phyloP scores from a whole-genome alignment of 2,113 vertebrate species.

The Tamias sibiricus region DNA sequence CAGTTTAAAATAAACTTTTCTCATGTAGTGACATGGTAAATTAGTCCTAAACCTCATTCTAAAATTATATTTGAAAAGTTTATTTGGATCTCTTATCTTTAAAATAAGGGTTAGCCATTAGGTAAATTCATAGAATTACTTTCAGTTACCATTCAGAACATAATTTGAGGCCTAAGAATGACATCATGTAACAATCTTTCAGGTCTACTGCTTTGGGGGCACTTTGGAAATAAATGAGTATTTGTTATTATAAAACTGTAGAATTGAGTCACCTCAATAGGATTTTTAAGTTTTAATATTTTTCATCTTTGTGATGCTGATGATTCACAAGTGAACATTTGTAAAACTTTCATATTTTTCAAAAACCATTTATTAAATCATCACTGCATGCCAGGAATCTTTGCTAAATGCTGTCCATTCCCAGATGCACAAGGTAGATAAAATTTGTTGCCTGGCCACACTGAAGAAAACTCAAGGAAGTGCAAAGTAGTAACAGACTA shows the following conservation, averaged over 20 bases:
- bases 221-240: background rate
- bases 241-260: background rate
- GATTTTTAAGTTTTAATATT: background rate
- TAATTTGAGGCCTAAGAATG: background rate
- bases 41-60: background rate
- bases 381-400: background rate
- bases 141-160: background rate
- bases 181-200: background rate
- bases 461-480: background rate
- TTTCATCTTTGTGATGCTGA: background rate
- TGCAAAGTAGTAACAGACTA: background rate
- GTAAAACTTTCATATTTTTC: slow-evolving; percentile 4
- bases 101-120: background rate
- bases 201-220: background rate
- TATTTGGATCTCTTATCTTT: background rate
- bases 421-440: background rate
- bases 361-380: background rate
- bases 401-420: background rate
- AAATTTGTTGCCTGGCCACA: background rate
- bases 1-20: background rate
- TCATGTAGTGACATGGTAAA: background rate
- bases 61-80: background rate
- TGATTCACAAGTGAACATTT: background rate
- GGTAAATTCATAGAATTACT: background rate
- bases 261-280: background rate